A percentile compares a stretch with the other conserved stretches of the same genome.
Evolutionary conservation across 2,888 invertebrate species (phyloP).

Genomic region (Galerucella pusilla): DNA sequence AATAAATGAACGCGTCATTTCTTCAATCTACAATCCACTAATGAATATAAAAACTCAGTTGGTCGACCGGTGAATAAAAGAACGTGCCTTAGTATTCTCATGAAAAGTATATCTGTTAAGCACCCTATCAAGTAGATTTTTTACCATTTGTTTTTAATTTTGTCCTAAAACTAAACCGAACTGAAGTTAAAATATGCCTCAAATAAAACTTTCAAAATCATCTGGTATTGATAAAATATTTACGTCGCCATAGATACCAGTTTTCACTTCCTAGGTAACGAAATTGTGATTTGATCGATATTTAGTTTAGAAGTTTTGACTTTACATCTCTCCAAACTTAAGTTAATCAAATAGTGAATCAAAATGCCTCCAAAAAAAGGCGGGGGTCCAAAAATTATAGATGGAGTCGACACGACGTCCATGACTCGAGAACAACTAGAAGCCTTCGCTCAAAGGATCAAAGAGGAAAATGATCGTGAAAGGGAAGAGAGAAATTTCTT

Average conservation of each 20-base stretch:
- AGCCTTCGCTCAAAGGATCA: constrained; percentile 84
- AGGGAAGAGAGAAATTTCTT: constrained; percentile 96
- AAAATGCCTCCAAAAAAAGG: constrained; percentile 57
- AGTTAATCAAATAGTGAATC: neutral
- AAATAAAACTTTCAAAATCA: neutral
- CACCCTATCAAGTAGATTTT: too few species aligned
- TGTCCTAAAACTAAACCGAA: neutral
- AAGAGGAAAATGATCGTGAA: constrained; percentile 93
- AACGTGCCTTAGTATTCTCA: too few species aligned
- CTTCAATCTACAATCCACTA: too few species aligned
- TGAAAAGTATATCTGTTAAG: too few species aligned
- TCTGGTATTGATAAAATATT: constrained; percentile 12
- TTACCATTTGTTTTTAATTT: too few species aligned
- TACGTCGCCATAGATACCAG: neutral
- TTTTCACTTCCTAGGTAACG: neutral
- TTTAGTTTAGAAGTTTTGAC: neutral
- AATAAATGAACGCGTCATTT: too few species aligned
- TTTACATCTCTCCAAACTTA: neutral
- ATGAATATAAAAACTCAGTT: too few species aligned
- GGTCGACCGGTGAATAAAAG: too few species aligned
- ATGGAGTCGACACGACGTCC: constrained; percentile 91
- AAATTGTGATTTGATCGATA: constrained; percentile 22
- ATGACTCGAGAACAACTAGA: constrained; percentile 95
- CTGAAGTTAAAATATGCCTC: neutral
- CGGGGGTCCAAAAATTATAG: constrained; percentile 69